Evolutionary conservation across 2,888 invertebrate species (phyloP).

Genomic region (Drosophila macrospina): DNA sequence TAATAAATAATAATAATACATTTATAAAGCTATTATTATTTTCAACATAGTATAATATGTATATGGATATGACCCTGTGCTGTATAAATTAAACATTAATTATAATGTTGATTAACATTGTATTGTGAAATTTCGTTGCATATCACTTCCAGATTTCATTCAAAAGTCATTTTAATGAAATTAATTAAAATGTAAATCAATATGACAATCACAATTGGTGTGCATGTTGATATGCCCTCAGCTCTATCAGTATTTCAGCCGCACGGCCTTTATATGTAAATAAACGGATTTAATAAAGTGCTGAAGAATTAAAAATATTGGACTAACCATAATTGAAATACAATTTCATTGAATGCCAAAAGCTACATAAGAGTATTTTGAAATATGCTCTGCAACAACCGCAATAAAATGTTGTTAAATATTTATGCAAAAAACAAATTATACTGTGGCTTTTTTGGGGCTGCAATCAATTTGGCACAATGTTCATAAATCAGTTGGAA

Average conservation of each 20-base stretch:
- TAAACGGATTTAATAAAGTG: too few species aligned
- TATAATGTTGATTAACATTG: slow-evolving; percentile 6
- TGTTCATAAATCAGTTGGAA: slow-evolving; percentile 55
- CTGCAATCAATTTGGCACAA: slow-evolving; percentile 58
- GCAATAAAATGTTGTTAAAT: slow-evolving; percentile 42
- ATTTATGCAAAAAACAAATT: slow-evolving; percentile 45
- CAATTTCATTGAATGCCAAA: slow-evolving; percentile 3
- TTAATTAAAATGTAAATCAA: slow-evolving; percentile 39
- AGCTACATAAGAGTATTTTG: slow-evolving; percentile 4
- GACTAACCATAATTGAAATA: slow-evolving; percentile 2
- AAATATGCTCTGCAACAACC: slow-evolving; percentile 18
- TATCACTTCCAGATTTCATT: slow-evolving; percentile 7
- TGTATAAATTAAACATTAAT: background rate
- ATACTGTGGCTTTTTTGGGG: slow-evolving; percentile 35
- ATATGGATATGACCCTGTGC: too few species aligned
- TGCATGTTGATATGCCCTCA: slow-evolving; percentile 21
- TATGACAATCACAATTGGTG: background rate
- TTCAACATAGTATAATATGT: background rate
- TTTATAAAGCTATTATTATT: too few species aligned
- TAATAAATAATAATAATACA: too few species aligned
- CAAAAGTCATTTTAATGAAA: slow-evolving; percentile 43
- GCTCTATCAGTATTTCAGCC: slow-evolving; percentile 55
- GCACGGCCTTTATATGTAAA: slow-evolving; percentile 30
- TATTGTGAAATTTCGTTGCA: background rate
- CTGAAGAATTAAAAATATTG: background rate